Evolutionary conservation across 1,140 invertebrate species (phyloP).

Genomic region (Diplogasteroides magnus): DNA sequence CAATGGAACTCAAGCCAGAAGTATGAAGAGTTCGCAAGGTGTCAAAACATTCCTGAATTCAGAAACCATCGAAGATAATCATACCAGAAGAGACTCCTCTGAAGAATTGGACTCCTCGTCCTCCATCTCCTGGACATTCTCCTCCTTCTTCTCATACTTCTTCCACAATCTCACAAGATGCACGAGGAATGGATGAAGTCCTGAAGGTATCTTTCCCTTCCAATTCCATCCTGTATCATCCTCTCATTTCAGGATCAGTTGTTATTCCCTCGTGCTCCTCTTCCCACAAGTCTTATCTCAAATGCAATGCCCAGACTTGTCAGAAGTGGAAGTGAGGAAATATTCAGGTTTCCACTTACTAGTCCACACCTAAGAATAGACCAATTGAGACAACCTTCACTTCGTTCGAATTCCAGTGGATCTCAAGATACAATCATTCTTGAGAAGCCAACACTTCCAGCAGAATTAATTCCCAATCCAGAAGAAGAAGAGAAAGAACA

Average conservation of each 20-base stretch:
- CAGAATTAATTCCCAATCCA: neutral
- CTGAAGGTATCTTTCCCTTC: too few species aligned
- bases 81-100: too few species aligned
- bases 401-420: neutral
- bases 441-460: neutral
- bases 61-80: too few species aligned
- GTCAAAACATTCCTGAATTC: neutral
- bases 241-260: neutral
- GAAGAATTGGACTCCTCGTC: too few species aligned
- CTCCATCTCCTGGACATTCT: too few species aligned
- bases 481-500: slow-evolving; percentile 1
- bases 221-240: too few species aligned
- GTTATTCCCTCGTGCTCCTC: neutral
- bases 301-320: neutral
- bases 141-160: too few species aligned
- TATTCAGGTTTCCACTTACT: neutral
- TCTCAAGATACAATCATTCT: neutral
- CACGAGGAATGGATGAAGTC: too few species aligned
- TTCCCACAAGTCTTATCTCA: neutral
- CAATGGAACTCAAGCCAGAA: neutral
- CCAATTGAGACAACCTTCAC: neutral
- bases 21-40: neutral
- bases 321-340: neutral
- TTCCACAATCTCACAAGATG: too few species aligned
- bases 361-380: neutral